phyloP scores from a whole-genome alignment of 2,888 invertebrate genomes.

The Acrobasis repandana region DNA sequence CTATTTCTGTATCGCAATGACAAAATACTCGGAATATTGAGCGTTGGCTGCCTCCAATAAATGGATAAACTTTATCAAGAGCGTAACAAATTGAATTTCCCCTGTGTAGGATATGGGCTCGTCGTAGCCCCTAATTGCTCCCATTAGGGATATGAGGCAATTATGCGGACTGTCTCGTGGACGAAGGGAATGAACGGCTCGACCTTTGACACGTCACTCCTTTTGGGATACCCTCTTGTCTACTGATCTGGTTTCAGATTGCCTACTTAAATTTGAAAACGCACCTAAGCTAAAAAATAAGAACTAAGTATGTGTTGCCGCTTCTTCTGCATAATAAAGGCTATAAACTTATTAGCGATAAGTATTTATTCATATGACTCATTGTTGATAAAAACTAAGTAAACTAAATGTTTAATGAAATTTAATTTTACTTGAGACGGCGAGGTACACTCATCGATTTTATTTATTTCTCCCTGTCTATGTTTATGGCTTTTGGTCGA shows the following conservation, averaged over 20 bases:
- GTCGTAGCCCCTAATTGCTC: slow-evolving; percentile 45
- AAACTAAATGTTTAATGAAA: too few relatives aligned
- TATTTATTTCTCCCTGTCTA: too few relatives aligned
- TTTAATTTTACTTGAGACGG: too few relatives aligned
- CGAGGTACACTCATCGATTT: too few relatives aligned
- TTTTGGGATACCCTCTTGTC: slow-evolving; percentile 9
- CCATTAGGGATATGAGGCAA: slow-evolving; percentile 45
- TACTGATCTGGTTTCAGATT: background rate
- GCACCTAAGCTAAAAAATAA: background rate
- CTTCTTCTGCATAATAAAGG: too few relatives aligned
- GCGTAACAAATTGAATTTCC: slow-evolving; percentile 56
- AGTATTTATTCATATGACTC: too few relatives aligned
- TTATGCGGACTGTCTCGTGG: slow-evolving; percentile 37
- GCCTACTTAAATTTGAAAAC: background rate
- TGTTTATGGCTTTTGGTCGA: too few relatives aligned
- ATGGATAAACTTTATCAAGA: slow-evolving; percentile 52
- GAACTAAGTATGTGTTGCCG: too few relatives aligned
- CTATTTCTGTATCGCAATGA: slow-evolving; percentile 14
- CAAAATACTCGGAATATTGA: slow-evolving; percentile 30
- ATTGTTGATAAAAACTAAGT: too few relatives aligned
- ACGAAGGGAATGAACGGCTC: slow-evolving; percentile 27
- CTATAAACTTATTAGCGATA: too few relatives aligned
- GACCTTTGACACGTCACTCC: background rate
- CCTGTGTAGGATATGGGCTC: slow-evolving; percentile 45
- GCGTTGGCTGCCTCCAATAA: slow-evolving; percentile 39